Conservation (phyloP, 2,888 invertebrate species). For the Meteorus cinctellus region DNA sequence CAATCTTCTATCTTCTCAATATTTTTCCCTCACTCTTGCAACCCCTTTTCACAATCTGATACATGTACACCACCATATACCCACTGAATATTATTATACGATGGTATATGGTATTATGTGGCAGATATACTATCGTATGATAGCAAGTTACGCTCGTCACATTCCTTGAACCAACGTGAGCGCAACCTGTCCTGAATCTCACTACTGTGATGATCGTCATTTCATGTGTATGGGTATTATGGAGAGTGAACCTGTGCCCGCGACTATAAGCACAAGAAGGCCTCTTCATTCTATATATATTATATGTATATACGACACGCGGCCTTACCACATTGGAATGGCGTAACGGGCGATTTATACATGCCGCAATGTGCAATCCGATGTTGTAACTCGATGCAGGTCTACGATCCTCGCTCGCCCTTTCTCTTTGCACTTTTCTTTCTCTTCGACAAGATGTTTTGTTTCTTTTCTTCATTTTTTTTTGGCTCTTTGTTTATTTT, state of each 20-base stretch:
- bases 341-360: conserved; percentile 48
- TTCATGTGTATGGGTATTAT: not conserved
- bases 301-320: conserved; percentile 5
- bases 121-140: not conserved
- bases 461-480: not conserved
- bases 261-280: not conserved
- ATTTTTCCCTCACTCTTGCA: too few relatives aligned
- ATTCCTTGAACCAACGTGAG: conserved; percentile 41
- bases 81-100: too few relatives aligned
- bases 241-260: conserved; percentile 4
- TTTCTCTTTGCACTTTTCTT: conserved; percentile 46
- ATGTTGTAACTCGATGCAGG: conserved; percentile 47
- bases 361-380: conserved; percentile 47
- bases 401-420: conserved; percentile 45
- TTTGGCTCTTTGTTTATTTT: not conserved
- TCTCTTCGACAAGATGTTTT: conserved; percentile 13
- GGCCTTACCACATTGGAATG: conserved; percentile 45
- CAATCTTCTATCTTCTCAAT: too few relatives aligned
- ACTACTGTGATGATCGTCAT: conserved; percentile 11
- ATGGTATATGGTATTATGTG: too few relatives aligned
- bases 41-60: too few relatives aligned
- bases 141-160: conserved; percentile 39
- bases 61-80: too few relatives aligned
- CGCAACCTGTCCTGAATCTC: conserved; percentile 46
- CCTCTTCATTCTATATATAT: conserved; percentile 10